Percentiles rank a stretch among this genome's conserved stretches.
Evolutionary conservation across 2,113 vertebrate species (phyloP).

Genomic region (Oncorhynchus mykiss): DNA sequence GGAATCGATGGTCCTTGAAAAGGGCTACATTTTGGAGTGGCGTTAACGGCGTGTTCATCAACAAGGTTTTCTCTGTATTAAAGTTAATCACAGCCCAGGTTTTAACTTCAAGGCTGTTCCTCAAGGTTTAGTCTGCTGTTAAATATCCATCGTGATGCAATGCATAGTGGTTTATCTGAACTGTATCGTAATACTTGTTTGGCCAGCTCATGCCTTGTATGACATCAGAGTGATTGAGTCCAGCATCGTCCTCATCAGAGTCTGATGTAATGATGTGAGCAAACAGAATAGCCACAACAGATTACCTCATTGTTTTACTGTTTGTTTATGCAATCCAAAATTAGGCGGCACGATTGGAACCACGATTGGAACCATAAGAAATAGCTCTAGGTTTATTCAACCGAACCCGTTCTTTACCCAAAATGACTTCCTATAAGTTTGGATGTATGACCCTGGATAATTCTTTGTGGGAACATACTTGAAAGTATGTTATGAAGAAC

Average conservation of each 20-base stretch:
- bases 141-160: neutral
- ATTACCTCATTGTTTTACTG: neutral
- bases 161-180: neutral
- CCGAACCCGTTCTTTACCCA: neutral
- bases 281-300: neutral
- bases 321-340: neutral
- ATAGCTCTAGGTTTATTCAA: neutral
- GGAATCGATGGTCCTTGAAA: neutral
- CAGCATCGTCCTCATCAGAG: neutral
- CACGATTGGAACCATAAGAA: neutral
- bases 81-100: neutral
- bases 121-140: neutral
- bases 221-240: neutral
- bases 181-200: neutral
- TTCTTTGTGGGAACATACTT: neutral
- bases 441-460: neutral
- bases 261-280: neutral
- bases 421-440: neutral
- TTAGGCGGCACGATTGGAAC: neutral
- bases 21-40: neutral
- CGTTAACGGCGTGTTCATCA: neutral
- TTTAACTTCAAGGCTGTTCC: neutral
- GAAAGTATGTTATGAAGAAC: constrained; percentile 11
- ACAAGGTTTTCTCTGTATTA: neutral
- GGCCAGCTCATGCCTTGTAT: neutral